Percentiles rank a stretch among this genome's conserved stretches.
Conservation (phyloP, 2,888 invertebrate species). For the Microplitis manilae region DNA sequence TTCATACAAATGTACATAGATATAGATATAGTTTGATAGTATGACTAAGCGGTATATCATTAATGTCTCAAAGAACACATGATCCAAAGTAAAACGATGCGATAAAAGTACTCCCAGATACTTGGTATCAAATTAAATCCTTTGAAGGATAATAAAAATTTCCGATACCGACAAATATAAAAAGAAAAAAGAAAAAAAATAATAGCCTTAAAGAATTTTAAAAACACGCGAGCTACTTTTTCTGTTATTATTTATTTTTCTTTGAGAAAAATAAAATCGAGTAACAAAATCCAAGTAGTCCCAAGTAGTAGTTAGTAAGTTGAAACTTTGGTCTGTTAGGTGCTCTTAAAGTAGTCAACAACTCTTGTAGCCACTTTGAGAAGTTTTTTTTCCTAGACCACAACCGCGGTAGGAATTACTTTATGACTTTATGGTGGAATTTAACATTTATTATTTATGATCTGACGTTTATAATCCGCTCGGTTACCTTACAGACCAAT, state of each 20-base stretch:
- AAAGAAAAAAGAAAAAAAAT: background rate
- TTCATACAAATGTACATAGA: background rate
- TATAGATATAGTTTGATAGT: background rate
- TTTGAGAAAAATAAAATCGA: background rate
- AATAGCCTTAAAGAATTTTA: background rate
- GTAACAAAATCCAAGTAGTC: background rate
- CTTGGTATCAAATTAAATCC: background rate
- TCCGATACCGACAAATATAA: background rate
- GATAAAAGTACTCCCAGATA: background rate
- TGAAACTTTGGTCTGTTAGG: constrained; percentile 23
- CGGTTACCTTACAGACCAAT: background rate
- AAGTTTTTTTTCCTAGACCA: constrained; percentile 25
- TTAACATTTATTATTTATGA: constrained; percentile 27
- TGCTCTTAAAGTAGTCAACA: constrained; percentile 16
- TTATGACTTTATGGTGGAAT: background rate
- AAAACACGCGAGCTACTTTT: background rate
- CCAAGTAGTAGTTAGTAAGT: constrained; percentile 33
- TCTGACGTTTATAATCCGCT: background rate
- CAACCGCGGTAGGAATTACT: constrained; percentile 4
- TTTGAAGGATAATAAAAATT: background rate
- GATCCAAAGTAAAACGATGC: background rate
- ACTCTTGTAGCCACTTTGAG: constrained; percentile 21
- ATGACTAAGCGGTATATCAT: background rate
- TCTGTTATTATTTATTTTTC: background rate
- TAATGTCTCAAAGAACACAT: background rate